phyloP scores from a whole-genome alignment of 2,888 invertebrate species.

The Exocentrus adspersus region DNA sequence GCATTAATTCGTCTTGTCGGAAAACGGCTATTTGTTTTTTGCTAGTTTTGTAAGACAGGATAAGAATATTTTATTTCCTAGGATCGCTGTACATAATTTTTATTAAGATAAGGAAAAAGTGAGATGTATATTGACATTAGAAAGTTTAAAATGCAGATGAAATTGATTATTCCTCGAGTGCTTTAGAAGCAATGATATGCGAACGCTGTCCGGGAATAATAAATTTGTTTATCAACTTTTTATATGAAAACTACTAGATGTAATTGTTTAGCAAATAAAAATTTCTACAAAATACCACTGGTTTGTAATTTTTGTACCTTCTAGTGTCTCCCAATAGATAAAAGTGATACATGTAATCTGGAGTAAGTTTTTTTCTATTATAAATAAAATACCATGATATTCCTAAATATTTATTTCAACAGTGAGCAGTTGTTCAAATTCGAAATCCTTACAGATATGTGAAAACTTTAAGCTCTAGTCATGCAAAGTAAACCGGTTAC shows the following conservation, averaged over 20 bases:
- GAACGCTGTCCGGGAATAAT: constrained; percentile 8
- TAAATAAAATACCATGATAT: constrained; percentile 14
- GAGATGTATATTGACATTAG: constrained; percentile 28
- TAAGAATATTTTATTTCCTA: no score
- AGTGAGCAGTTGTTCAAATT: constrained; percentile 40
- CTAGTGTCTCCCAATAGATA: no score
- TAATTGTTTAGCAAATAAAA: constrained; percentile 27
- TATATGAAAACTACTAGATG: constrained; percentile 28
- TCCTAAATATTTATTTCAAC: constrained; percentile 39
- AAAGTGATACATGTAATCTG: no score
- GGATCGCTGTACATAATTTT: constrained; percentile 27
- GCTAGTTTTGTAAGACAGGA: no score
- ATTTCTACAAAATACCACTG: constrained; percentile 15
- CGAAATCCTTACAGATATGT: constrained; percentile 36
- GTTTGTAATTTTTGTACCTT: no score
- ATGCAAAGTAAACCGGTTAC: constrained; percentile 9
- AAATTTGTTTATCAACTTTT: constrained; percentile 20
- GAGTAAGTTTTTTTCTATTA: constrained; percentile 8
- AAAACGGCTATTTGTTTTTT: background rate
- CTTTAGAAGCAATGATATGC: background rate
- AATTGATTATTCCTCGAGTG: constrained; percentile 19
- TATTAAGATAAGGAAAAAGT: constrained; percentile 24
- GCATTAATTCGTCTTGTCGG: background rate
- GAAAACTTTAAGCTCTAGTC: constrained; percentile 23
- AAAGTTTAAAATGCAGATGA: constrained; percentile 13